These are phyloP conservation scores for Dipodomys stephensi DNA, from an alignment of 2,113 vertebrate species.

Conservation along the genomic window DNA sequence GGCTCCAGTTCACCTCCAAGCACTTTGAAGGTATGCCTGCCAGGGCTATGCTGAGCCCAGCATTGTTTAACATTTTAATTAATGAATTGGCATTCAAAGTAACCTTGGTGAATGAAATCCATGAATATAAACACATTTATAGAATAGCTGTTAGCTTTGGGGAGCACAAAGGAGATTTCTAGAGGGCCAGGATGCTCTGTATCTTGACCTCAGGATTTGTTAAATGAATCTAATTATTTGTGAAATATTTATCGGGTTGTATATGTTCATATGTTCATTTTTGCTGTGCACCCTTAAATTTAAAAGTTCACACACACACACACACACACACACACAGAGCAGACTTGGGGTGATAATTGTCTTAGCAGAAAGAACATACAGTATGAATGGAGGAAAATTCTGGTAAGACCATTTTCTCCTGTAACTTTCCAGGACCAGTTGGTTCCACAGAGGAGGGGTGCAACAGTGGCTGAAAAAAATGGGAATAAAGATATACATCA, in stretches of 20 bases:
- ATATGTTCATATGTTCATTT: conserved; percentile 19
- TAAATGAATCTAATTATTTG: conserved; percentile 21
- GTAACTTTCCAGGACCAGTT: neutral
- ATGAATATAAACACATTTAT: conserved; percentile 56
- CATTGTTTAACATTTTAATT: conserved; percentile 61
- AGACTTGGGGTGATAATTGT: neutral
- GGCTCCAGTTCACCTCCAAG: neutral
- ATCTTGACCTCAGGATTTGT: conserved; percentile 41
- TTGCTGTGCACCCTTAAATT: conserved; percentile 32
- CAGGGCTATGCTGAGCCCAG: neutral
- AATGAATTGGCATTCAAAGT: conserved; percentile 67
- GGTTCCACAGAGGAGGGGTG: neutral
- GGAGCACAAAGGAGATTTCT: neutral
- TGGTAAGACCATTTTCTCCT: neutral
- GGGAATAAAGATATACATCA: neutral
- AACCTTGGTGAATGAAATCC: conserved; percentile 51
- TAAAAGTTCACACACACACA: conserved; percentile 36
- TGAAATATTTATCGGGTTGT: conserved; percentile 54
- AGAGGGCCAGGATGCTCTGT: neutral
- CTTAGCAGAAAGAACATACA: conserved; percentile 8
- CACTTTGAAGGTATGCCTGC: neutral
- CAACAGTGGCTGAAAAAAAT: neutral
- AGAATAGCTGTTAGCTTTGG: conserved; percentile 35
- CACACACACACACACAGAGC: neutral
- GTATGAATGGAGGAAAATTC: neutral